Evolutionary conservation across 2,888 invertebrate species (phyloP).

Genomic region (Axea sp.): DNA sequence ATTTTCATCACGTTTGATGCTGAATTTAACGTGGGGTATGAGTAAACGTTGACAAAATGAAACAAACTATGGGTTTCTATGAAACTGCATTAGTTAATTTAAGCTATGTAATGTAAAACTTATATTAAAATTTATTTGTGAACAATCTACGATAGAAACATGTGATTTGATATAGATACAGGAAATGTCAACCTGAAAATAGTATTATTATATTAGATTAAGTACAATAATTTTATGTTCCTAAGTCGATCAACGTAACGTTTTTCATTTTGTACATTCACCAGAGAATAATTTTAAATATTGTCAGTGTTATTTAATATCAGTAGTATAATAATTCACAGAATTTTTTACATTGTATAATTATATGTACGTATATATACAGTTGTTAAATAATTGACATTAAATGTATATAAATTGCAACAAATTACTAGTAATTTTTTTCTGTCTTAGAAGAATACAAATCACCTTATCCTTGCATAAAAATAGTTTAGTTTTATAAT

Average conservation of each 20-base stretch:
- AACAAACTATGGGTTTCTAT: constrained; percentile 46
- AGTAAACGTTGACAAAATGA: constrained; percentile 49
- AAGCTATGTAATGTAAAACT: constrained; percentile 28
- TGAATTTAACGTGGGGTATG: constrained; percentile 46
- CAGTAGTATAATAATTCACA: background rate
- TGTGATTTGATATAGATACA: constrained; percentile 6
- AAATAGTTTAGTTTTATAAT: background rate
- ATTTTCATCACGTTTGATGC: constrained; percentile 46
- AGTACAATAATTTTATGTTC: background rate
- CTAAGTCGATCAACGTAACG: background rate
- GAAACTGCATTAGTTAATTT: constrained; percentile 16
- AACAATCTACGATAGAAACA: constrained; percentile 45
- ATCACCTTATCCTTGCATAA: constrained; percentile 8
- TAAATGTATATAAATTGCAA: constrained; percentile 29
- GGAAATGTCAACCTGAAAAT: constrained; percentile 2
- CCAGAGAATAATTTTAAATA: background rate
- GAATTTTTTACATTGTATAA: constrained; percentile 1
- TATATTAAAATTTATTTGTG: constrained; percentile 44
- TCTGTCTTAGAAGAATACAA: background rate
- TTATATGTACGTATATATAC: constrained; percentile 19
- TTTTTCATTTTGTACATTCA: no score
- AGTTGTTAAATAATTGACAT: constrained; percentile 32
- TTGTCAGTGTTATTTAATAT: background rate
- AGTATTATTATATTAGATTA: constrained; percentile 5
- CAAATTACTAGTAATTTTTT: constrained; percentile 1